Percentiles rank a stretch among this genome's conserved stretches.
Evolutionary conservation across 2,113 vertebrate genomes (phyloP).

Genomic region (Eidolon helvum): DNA sequence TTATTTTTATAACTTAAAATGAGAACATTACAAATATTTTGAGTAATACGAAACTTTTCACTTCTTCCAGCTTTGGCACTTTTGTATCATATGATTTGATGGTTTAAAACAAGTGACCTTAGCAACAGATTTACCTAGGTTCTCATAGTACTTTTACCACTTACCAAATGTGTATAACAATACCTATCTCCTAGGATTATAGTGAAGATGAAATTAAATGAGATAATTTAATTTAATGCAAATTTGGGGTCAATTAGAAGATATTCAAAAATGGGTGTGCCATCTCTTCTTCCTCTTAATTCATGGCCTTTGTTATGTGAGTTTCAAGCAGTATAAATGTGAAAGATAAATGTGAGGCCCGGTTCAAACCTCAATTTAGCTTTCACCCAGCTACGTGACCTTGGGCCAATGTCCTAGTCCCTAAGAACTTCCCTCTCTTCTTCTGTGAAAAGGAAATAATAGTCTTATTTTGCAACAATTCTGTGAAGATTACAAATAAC

Average conservation of each 20-base stretch:
- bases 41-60: background rate
- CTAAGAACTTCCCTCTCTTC: background rate
- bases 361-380: background rate
- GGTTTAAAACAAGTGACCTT: background rate
- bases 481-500: background rate
- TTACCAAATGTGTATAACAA: background rate
- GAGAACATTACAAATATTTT: background rate
- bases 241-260: background rate
- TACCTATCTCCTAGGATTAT: background rate
- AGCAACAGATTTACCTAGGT: background rate
- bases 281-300: background rate
- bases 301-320: background rate
- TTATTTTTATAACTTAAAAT: slow-evolving; percentile 2
- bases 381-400: background rate
- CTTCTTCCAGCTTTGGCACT: background rate
- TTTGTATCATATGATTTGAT: background rate
- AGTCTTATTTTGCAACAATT: background rate
- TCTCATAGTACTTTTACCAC: background rate
- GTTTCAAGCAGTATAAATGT: background rate
- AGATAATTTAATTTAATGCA: background rate
- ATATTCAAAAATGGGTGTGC: background rate
- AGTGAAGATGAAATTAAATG: background rate
- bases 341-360: background rate
- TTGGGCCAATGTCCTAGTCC: background rate
- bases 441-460: slow-evolving; percentile 6